These are phyloP conservation scores for Agrilus planipennis DNA, from an alignment of 1,140 invertebrate genomes.

Conservation along the genomic window DNA sequence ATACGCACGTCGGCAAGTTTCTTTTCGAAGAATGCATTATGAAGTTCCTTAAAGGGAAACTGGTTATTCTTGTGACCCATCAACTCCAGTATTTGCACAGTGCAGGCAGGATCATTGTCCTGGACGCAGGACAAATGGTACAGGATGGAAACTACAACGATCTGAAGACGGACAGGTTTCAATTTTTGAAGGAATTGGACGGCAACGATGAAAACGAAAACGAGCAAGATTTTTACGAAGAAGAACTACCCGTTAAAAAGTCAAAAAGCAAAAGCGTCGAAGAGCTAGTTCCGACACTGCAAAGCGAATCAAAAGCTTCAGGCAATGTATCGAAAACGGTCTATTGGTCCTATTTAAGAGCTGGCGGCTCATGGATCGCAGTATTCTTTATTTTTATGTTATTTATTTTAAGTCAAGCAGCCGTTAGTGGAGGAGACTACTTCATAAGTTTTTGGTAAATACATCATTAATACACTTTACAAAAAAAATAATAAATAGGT, in stretches of 20 bases:
- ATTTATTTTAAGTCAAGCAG: constrained; percentile 49
- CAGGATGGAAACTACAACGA: constrained; percentile 34
- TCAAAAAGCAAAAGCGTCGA: neutral
- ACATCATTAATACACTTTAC: neutral
- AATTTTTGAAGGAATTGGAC: neutral
- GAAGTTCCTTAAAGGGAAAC: constrained; percentile 55
- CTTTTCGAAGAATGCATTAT: constrained; percentile 63
- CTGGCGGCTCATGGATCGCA: constrained; percentile 44
- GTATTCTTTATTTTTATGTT: constrained; percentile 42
- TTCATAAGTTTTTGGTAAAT: constrained; percentile 63
- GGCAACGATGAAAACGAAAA: constrained; percentile 4
- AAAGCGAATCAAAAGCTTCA: constrained; percentile 20
- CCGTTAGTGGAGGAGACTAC: constrained; percentile 59
- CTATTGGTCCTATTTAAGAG: constrained; percentile 53
- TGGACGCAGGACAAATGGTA: constrained; percentile 42
- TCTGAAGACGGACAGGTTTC: constrained; percentile 27
- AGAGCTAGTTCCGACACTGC: constrained; percentile 2
- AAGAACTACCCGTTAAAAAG: constrained; percentile 15
- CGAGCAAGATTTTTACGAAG: constrained; percentile 37
- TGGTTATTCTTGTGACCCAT: constrained; percentile 64
- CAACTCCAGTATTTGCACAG: constrained; percentile 72
- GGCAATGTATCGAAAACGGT: constrained; percentile 39
- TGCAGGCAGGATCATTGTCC: constrained; percentile 54
- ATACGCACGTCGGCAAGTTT: constrained; percentile 67
- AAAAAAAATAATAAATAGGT: neutral